phyloP scores from a whole-genome alignment of 2,888 invertebrate genomes.

The Diarsia rubi region DNA sequence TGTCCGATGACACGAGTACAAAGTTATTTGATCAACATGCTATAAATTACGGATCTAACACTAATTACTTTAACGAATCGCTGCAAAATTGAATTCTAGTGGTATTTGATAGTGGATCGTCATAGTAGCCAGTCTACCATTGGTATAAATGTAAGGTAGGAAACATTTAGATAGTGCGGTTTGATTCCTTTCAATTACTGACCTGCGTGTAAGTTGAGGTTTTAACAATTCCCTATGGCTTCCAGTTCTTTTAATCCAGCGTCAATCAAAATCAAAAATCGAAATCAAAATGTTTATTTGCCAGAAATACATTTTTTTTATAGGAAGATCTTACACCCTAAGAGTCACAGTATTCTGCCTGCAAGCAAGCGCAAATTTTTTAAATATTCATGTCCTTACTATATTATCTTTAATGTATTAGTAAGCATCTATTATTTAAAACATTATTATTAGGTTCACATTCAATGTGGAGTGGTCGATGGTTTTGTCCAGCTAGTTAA shows the following conservation, averaged over 20 bases:
- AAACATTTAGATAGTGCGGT: neutral
- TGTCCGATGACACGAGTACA: slow-evolving; percentile 54
- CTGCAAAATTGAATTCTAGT: slow-evolving; percentile 46
- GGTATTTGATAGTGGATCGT: slow-evolving; percentile 10
- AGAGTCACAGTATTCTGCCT: no score
- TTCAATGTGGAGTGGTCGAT: neutral
- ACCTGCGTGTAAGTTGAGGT: neutral
- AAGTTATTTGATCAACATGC: slow-evolving; percentile 62
- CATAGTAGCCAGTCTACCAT: neutral
- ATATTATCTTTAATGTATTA: no score
- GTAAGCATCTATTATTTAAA: no score
- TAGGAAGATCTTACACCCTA: no score
- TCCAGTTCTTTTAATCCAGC: neutral
- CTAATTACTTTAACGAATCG: slow-evolving; percentile 55
- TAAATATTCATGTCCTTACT: no score
- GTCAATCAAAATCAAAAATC: no score
- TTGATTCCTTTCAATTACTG: neutral
- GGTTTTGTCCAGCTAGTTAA: neutral
- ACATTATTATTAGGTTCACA: no score
- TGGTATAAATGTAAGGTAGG: neutral
- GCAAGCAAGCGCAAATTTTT: no score
- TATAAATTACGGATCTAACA: slow-evolving; percentile 52
- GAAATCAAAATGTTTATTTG: no score
- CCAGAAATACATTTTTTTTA: no score
- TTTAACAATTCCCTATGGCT: neutral